Conservation (phyloP, 2,797 vertebrate genomes). For the Hippocampus kuda region DNA sequence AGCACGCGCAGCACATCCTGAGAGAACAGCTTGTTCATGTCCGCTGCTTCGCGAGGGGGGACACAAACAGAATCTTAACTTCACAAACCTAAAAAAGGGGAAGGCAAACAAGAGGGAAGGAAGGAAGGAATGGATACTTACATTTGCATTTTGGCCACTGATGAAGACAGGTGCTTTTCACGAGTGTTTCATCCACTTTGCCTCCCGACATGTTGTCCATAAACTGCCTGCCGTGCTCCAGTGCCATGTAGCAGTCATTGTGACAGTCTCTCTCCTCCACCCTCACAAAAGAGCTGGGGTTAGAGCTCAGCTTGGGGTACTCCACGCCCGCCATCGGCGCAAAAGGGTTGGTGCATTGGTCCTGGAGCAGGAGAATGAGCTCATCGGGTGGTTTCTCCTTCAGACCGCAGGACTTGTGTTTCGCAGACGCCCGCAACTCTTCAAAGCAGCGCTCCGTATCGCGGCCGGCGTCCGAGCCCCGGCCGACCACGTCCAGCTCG, state of each 20-base stretch:
- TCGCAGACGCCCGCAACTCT: constrained; percentile 71
- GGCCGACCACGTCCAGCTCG: constrained; percentile 90
- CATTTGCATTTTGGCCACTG: constrained; percentile 93
- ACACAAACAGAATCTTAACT: neutral
- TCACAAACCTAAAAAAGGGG: neutral
- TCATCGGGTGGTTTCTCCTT: constrained; percentile 88
- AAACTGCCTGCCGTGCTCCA: constrained; percentile 96
- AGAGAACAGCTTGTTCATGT: constrained; percentile 92
- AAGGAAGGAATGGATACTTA: constrained; percentile 18
- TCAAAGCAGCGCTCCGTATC: constrained; percentile 91
- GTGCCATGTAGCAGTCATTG: constrained; percentile 93
- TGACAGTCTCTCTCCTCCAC: constrained; percentile 93
- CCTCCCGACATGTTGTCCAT: constrained; percentile 99
- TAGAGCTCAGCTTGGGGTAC: constrained; percentile 49
- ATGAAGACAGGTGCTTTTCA: constrained; percentile 95
- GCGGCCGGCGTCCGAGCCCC: constrained; percentile 83
- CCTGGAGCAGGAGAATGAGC: constrained; percentile 87
- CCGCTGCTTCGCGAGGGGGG: constrained; percentile 60
- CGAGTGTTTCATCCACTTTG: constrained; percentile 94
- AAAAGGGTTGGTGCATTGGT: constrained; percentile 96
- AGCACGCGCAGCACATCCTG: constrained; percentile 97
- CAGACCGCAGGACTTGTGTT: constrained; percentile 68
- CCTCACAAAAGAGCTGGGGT: constrained; percentile 60
- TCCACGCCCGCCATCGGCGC: constrained; percentile 82
- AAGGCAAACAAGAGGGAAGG: neutral